phyloP scores from a whole-genome alignment of 1,140 invertebrate species.

The Drosophila malerkotliana region DNA sequence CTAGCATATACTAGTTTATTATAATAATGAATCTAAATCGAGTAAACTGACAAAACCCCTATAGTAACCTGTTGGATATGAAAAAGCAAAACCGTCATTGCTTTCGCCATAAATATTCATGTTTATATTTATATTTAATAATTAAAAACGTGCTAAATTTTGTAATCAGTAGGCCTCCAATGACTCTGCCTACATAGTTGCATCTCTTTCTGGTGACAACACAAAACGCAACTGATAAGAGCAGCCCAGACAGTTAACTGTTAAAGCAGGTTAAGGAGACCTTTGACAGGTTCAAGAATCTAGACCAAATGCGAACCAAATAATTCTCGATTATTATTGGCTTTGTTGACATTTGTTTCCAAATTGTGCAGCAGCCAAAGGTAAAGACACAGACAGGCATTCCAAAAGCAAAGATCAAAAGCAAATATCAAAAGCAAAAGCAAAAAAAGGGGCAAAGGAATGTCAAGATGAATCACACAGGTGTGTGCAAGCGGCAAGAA shows the following conservation, averaged over 20 bases:
- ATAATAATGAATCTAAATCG: too few species aligned
- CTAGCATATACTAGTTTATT: too few species aligned
- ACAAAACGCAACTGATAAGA: constrained; percentile 3
- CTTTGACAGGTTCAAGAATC: constrained; percentile 1
- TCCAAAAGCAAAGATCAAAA: not conserved
- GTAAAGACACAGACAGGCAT: not conserved
- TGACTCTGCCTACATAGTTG: not conserved
- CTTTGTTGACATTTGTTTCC: not conserved
- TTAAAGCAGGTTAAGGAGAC: constrained; percentile 14
- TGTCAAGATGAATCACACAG: constrained; percentile 48
- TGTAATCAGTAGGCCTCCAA: constrained; percentile 13
- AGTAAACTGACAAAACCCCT: too few species aligned
- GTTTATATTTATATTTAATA: constrained; percentile 4
- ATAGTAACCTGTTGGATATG: not conserved
- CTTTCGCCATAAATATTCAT: constrained; percentile 8
- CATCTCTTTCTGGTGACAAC: not conserved
- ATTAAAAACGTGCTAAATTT: constrained; percentile 22
- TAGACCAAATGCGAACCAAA: not conserved
- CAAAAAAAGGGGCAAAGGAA: constrained; percentile 31
- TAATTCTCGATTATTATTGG: too few species aligned
- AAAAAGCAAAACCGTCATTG: not conserved
- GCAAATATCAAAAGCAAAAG: constrained; percentile 1
- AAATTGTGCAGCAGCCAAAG: constrained; percentile 10
- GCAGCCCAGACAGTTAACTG: constrained; percentile 2
- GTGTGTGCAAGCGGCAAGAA: constrained; percentile 26